A percentile compares a stretch with the other conserved stretches of the same genome.
These are phyloP conservation scores for Neelides sp. DNA, from an alignment of 1,140 invertebrate species.

Conservation along the genomic window DNA sequence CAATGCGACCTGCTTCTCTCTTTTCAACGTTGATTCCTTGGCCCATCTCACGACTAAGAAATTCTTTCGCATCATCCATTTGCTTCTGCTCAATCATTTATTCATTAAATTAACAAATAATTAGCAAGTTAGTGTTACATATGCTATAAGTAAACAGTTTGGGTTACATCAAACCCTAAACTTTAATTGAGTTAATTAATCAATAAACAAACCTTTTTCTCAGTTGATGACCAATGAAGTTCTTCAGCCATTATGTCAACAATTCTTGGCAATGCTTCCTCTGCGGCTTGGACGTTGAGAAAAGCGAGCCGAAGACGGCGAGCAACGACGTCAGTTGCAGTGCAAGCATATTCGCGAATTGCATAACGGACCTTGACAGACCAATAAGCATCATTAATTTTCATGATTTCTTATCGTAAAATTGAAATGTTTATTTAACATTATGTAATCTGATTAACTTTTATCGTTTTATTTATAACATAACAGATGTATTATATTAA, in stretches of 20 bases:
- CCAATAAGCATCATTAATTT: conserved; percentile 8
- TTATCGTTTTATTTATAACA: background rate
- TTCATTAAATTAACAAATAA: too few species aligned
- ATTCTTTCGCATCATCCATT: conserved; percentile 62
- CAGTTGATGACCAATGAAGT: conserved; percentile 75
- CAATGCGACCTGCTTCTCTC: conserved; percentile 63
- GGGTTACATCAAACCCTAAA: too few species aligned
- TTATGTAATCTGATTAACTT: background rate
- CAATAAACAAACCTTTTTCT: conserved; percentile 47
- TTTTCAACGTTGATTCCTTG: conserved; percentile 79
- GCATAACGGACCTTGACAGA: conserved; percentile 64
- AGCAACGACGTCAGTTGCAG: conserved; percentile 92
- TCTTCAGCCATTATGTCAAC: conserved; percentile 95
- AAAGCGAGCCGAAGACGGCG: conserved; percentile 84
- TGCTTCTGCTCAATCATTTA: conserved; percentile 61
- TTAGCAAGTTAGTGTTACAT: too few species aligned
- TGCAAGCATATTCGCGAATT: conserved; percentile 87
- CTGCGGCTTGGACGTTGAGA: conserved; percentile 89
- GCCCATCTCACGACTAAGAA: conserved; percentile 92
- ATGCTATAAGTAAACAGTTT: too few species aligned
- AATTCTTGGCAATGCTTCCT: conserved; percentile 83
- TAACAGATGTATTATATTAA: conserved; percentile 9
- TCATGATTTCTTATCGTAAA: background rate
- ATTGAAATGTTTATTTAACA: conserved; percentile 4
- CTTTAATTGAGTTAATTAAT: conserved; percentile 6